Percentiles rank a stretch among this genome's conserved stretches.
These are phyloP conservation scores for Cynocephalus volans DNA, from an alignment of 2,113 vertebrate species.

Conservation along the genomic window DNA sequence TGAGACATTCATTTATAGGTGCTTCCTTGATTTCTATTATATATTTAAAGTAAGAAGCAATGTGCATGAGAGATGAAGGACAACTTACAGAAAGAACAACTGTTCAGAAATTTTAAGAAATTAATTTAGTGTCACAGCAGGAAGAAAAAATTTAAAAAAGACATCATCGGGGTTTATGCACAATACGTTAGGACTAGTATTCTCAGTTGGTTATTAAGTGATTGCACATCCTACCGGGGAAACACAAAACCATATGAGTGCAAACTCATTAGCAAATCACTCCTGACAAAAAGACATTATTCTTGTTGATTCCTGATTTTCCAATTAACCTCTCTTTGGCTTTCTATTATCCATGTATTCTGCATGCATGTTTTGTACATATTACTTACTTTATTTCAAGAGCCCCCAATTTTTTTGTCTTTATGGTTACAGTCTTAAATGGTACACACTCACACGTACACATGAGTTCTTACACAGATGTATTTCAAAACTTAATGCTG, in stretches of 20 bases:
- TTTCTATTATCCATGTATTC: neutral
- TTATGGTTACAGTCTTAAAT: neutral
- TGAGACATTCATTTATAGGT: neutral
- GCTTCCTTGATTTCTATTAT: neutral
- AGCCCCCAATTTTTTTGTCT: neutral
- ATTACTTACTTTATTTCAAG: neutral
- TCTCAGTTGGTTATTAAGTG: neutral
- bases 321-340: neutral
- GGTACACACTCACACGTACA: neutral
- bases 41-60: neutral
- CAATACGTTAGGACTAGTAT: neutral
- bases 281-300: neutral
- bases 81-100: slow-evolving; percentile 3
- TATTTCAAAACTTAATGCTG: neutral
- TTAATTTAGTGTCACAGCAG: neutral
- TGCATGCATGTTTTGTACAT: neutral
- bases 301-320: slow-evolving; percentile 37
- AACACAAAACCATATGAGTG: neutral
- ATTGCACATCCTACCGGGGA: neutral
- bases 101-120: neutral
- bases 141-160: neutral
- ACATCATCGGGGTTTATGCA: neutral
- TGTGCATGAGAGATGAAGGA: neutral
- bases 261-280: neutral
- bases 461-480: neutral